Evolutionary conservation across 2,797 vertebrate species (phyloP).

Genomic region (Podarcis siculus): DNA sequence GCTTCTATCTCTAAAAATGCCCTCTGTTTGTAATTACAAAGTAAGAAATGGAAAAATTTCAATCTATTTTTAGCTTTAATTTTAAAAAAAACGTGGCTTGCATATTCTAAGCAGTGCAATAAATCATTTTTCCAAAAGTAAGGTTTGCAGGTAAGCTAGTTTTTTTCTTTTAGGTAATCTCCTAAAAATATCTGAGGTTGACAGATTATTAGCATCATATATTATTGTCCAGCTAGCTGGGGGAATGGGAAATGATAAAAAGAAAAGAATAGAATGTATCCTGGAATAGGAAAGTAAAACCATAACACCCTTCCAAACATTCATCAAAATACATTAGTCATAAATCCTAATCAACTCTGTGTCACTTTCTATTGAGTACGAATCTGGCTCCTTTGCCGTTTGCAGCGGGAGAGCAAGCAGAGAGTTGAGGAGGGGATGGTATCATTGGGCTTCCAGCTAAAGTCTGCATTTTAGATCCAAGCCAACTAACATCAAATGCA

Average conservation of each 20-base stretch:
- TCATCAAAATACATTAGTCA: slow-evolving; percentile 63
- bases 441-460: slow-evolving; percentile 37
- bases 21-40: slow-evolving; percentile 45
- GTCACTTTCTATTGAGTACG: slow-evolving; percentile 59
- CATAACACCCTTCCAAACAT: slow-evolving; percentile 57
- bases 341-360: slow-evolving; percentile 65
- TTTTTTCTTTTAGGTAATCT: not conserved
- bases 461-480: slow-evolving; percentile 23
- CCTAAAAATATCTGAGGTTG: slow-evolving; percentile 52
- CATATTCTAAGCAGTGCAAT: slow-evolving; percentile 49
- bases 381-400: slow-evolving; percentile 31
- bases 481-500: slow-evolving; percentile 24
- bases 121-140: slow-evolving; percentile 49
- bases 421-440: slow-evolving; percentile 21
- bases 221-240: slow-evolving; percentile 52
- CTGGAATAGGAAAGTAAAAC: slow-evolving; percentile 57
- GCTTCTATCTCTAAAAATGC: slow-evolving; percentile 36
- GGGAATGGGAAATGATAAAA: slow-evolving; percentile 49
- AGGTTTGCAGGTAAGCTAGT: slow-evolving; percentile 44
- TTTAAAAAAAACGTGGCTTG: slow-evolving; percentile 58
- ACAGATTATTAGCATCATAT: slow-evolving; percentile 55
- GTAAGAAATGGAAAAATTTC: slow-evolving; percentile 35
- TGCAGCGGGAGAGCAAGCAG: slow-evolving; percentile 38
- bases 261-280: slow-evolving; percentile 58
- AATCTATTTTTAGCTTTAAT: slow-evolving; percentile 32